Percentiles rank a stretch among this genome's conserved stretches.
These are phyloP conservation scores for Drepanosiphum platanoidis DNA, from an alignment of 2,888 invertebrate genomes.

Conservation along the genomic window DNA sequence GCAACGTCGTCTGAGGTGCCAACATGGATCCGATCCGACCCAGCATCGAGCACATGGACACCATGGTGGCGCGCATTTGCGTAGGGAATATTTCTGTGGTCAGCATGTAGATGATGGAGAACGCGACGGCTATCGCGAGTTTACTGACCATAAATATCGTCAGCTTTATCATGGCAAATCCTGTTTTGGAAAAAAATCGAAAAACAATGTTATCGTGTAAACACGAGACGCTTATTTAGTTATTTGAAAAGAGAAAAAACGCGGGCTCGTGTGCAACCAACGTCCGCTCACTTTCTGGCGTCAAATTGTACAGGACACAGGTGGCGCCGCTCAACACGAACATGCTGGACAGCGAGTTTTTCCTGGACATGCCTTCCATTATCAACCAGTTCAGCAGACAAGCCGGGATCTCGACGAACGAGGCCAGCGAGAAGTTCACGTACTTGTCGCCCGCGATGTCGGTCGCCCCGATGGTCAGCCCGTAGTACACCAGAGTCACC, in stretches of 20 bases:
- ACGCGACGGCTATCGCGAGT: slow-evolving; percentile 68
- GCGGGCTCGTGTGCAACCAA: neutral
- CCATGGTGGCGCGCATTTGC: slow-evolving; percentile 64
- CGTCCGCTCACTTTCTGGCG: slow-evolving; percentile 4
- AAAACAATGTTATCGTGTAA: neutral
- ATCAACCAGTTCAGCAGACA: slow-evolving; percentile 64
- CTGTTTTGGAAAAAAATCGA: slow-evolving; percentile 48
- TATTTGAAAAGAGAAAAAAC: neutral
- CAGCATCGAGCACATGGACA: slow-evolving; percentile 66
- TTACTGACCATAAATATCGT: slow-evolving; percentile 67
- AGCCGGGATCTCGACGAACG: slow-evolving; percentile 65
- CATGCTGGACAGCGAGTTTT: slow-evolving; percentile 7
- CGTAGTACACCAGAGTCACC: slow-evolving; percentile 79
- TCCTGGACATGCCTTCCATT: slow-evolving; percentile 62
- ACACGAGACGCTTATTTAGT: neutral
- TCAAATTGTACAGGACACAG: slow-evolving; percentile 72
- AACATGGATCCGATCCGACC: slow-evolving; percentile 66
- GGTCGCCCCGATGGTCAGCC: slow-evolving; percentile 80
- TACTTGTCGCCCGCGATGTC: slow-evolving; percentile 80
- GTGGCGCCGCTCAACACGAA: slow-evolving; percentile 63
- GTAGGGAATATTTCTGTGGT: slow-evolving; percentile 68
- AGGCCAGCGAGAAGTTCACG: slow-evolving; percentile 74
- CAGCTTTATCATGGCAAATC: slow-evolving; percentile 65
- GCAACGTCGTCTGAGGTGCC: slow-evolving; percentile 66
- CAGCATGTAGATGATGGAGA: slow-evolving; percentile 68